Percentiles rank a stretch among this genome's conserved stretches.
phyloP scores from a whole-genome alignment of 2,888 invertebrate species.

The Aelia acuminata region DNA sequence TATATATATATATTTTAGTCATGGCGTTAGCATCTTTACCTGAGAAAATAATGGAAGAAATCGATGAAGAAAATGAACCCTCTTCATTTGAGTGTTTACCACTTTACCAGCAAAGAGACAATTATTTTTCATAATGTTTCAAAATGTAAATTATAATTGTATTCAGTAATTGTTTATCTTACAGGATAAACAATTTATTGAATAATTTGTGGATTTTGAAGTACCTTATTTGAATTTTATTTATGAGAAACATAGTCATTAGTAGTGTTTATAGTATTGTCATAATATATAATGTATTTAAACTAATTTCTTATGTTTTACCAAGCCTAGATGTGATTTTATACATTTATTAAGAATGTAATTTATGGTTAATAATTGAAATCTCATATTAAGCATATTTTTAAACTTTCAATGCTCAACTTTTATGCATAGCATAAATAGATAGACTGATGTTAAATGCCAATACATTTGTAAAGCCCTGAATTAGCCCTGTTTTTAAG shows the following conservation, averaged over 20 bases:
- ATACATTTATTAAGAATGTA: constrained; percentile 32
- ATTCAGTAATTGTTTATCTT: not conserved
- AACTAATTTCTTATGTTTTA: not conserved
- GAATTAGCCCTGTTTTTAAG: constrained; percentile 7
- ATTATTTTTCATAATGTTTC: constrained; percentile 75
- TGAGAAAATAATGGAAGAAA: constrained; percentile 75
- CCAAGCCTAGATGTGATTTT: constrained; percentile 27
- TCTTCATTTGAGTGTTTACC: constrained; percentile 86
- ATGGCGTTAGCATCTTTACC: constrained; percentile 85
- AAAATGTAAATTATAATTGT: not conserved
- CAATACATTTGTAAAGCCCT: constrained; percentile 13
- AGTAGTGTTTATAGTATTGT: not conserved
- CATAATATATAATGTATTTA: not conserved
- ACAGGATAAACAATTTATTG: not conserved
- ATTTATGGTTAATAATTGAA: constrained; percentile 19
- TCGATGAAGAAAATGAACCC: constrained; percentile 73
- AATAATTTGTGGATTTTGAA: not conserved
- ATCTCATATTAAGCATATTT: constrained; percentile 11
- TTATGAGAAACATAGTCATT: not conserved
- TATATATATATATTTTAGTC: constrained; percentile 75
- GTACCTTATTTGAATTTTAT: constrained; percentile 32
- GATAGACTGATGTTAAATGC: constrained; percentile 35
- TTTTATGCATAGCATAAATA: constrained; percentile 41
- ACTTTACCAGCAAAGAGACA: constrained; percentile 88
- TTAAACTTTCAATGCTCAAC: constrained; percentile 40